A percentile compares a stretch with the other conserved stretches of the same genome.
These are phyloP conservation scores for Byasa hedistus DNA, from an alignment of 2,888 invertebrate species.

Conservation along the genomic window DNA sequence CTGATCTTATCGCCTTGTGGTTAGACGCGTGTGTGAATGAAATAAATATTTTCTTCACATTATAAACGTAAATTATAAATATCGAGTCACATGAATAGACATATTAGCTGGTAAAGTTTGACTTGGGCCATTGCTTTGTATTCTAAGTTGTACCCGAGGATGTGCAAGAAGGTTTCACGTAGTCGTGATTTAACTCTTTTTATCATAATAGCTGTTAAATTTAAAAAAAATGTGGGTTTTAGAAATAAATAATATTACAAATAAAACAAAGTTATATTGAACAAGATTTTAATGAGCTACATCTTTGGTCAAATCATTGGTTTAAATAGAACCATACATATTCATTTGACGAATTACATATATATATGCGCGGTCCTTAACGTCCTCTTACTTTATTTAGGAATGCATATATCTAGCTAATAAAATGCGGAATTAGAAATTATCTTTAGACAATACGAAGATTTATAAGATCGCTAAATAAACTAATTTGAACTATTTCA, in stretches of 20 bases:
- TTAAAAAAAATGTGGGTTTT: too few relatives aligned
- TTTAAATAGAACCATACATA: slow-evolving; percentile 67
- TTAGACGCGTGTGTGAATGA: too few relatives aligned
- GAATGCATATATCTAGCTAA: slow-evolving; percentile 59
- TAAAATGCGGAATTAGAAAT: slow-evolving; percentile 57
- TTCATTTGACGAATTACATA: slow-evolving; percentile 45
- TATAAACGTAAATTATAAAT: too few relatives aligned
- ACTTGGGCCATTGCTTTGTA: too few relatives aligned
- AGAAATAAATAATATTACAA: background rate
- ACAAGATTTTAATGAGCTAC: slow-evolving; percentile 77
- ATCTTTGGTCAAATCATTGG: slow-evolving; percentile 86
- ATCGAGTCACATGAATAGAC: too few relatives aligned
- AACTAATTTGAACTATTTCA: slow-evolving; percentile 69
- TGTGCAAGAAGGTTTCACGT: too few relatives aligned
- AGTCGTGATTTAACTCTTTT: too few relatives aligned
- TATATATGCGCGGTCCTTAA: slow-evolving; percentile 41
- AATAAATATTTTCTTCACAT: too few relatives aligned
- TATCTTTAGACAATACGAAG: slow-evolving; percentile 41
- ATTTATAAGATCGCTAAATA: slow-evolving; percentile 50
- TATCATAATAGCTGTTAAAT: too few relatives aligned
- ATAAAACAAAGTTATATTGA: slow-evolving; percentile 45
- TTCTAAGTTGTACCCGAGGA: too few relatives aligned
- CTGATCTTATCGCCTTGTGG: too few relatives aligned
- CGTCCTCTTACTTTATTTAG: slow-evolving; percentile 47
- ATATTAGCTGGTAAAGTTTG: too few relatives aligned